Percentiles rank a stretch among this genome's conserved stretches.
phyloP scores from a whole-genome alignment of 2,113 vertebrate species.

The Lasiurus cinereus region DNA sequence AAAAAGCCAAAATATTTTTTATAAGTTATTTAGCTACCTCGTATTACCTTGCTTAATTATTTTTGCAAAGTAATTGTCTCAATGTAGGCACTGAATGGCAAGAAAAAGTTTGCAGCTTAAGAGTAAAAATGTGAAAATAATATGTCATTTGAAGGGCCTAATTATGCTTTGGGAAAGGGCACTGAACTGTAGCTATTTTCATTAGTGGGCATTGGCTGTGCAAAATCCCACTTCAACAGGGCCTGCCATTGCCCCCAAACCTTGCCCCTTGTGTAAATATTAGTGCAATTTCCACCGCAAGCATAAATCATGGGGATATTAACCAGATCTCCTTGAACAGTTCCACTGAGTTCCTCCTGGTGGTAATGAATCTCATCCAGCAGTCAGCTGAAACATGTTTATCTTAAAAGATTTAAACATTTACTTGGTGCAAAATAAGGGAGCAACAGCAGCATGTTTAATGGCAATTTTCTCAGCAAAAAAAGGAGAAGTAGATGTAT shows the following conservation, averaged over 20 bases:
- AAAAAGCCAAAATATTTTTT: not conserved
- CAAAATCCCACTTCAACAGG: slow-evolving; percentile 68
- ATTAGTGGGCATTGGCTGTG: slow-evolving; percentile 65
- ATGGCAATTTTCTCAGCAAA: slow-evolving; percentile 28
- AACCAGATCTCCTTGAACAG: slow-evolving; percentile 74
- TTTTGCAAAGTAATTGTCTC: slow-evolving; percentile 57
- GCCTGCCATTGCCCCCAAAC: slow-evolving; percentile 55
- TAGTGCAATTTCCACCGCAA: slow-evolving; percentile 57
- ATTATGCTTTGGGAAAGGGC: slow-evolving; percentile 69
- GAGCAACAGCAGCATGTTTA: slow-evolving; percentile 12
- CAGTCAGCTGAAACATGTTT: slow-evolving; percentile 75
- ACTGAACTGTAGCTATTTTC: slow-evolving; percentile 71
- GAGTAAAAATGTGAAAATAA: slow-evolving; percentile 72
- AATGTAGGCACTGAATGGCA: not conserved
- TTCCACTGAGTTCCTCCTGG: slow-evolving; percentile 58
- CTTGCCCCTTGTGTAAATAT: slow-evolving; percentile 72
- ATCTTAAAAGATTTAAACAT: slow-evolving; percentile 79
- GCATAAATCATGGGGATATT: slow-evolving; percentile 70
- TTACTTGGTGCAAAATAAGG: slow-evolving; percentile 68
- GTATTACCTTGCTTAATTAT: slow-evolving; percentile 20
- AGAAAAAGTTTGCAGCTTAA: slow-evolving; percentile 57
- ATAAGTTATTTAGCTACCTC: not conserved
- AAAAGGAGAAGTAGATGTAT: not conserved
- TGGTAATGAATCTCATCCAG: slow-evolving; percentile 65
- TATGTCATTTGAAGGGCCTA: slow-evolving; percentile 67